Conservation (phyloP, 2,888 invertebrate genomes). For the Icerya purchasi region DNA sequence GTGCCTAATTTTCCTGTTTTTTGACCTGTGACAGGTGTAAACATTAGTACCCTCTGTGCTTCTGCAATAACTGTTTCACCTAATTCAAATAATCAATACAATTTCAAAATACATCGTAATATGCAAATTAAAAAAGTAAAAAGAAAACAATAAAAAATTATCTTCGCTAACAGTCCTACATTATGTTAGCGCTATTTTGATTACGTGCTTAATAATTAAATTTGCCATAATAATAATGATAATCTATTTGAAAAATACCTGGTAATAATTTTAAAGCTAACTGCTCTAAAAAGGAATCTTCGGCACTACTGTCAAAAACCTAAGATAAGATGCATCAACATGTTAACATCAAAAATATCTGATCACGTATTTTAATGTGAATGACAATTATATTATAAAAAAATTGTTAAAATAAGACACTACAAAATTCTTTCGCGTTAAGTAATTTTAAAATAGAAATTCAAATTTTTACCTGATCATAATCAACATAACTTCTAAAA, state of each 20-base stretch:
- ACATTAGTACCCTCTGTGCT: conserved; percentile 61
- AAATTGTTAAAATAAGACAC: no score
- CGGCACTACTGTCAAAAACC: conserved; percentile 29
- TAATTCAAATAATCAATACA: conserved; percentile 19
- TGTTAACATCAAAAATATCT: neutral
- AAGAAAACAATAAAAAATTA: no score
- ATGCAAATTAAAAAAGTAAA: no score
- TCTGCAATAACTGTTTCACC: conserved; percentile 65
- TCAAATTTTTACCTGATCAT: conserved; percentile 15
- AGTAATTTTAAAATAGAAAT: neutral
- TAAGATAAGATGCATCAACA: conserved; percentile 8
- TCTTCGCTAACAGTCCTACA: no score
- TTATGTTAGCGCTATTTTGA: no score
- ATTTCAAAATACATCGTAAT: no score
- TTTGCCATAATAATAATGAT: neutral
- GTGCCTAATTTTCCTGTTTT: conserved; percentile 62
- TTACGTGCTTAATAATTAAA: no score
- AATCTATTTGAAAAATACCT: conserved; percentile 24
- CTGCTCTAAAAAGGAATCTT: conserved; percentile 32
- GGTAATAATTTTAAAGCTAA: conserved; percentile 32
- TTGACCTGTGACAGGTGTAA: conserved; percentile 55
- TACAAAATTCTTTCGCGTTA: no score
- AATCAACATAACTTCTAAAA: conserved; percentile 34
- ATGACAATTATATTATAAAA: no score
- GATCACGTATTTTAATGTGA: no score